Conservation (phyloP, 2,888 invertebrate species). For the Muscina levida region DNA sequence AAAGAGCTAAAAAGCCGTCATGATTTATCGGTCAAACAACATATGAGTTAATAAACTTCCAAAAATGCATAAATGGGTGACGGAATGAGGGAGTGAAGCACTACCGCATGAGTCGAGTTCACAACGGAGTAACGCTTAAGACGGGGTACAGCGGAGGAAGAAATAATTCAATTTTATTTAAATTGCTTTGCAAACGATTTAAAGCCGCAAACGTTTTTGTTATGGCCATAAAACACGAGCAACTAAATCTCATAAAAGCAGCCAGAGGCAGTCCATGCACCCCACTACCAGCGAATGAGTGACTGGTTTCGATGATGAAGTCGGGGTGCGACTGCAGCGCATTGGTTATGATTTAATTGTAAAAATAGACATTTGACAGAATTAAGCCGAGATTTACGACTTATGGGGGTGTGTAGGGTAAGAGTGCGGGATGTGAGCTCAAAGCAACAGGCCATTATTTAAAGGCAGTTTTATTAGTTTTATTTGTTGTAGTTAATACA, state of each 20-base stretch:
- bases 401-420: neutral
- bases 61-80: constrained; percentile 20
- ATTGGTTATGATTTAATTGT: constrained; percentile 51
- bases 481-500: constrained; percentile 38
- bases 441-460: neutral
- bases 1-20: constrained; percentile 55
- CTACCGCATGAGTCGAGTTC: no score
- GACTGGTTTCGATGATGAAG: neutral
- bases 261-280: neutral
- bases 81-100: constrained; percentile 22
- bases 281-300: neutral
- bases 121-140: constrained; percentile 1
- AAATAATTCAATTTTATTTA: constrained; percentile 43
- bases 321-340: neutral
- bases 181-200: constrained; percentile 40
- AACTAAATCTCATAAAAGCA: constrained; percentile 37
- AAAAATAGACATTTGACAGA: constrained; percentile 53
- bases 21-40: constrained; percentile 62
- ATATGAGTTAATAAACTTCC: constrained; percentile 58
- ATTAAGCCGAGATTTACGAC: constrained; percentile 50
- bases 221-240: constrained; percentile 30
- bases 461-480: constrained; percentile 50
- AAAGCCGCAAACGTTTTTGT: constrained; percentile 33
- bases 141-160: neutral
- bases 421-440: neutral